These are phyloP conservation scores for Erythrolamprus reginae DNA, from an alignment of 2,113 vertebrate species.

Conservation along the genomic window DNA sequence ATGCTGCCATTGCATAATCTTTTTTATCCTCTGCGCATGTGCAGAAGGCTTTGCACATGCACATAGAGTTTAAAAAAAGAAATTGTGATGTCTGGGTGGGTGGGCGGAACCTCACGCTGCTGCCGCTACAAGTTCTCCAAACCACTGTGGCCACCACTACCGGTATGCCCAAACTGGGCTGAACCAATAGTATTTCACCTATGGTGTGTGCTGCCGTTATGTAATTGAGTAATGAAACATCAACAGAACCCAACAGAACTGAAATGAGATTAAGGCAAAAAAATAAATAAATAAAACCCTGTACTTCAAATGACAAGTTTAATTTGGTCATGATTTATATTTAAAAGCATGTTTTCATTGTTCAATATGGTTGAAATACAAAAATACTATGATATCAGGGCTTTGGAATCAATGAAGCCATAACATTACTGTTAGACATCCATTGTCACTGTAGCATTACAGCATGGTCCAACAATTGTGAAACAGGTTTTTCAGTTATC, in stretches of 20 bases:
- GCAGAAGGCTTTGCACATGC: no score
- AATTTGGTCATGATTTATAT: background rate
- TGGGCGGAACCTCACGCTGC: no score
- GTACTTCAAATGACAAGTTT: background rate
- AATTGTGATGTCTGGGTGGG: no score
- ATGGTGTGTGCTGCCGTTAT: background rate
- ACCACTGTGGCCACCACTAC: no score
- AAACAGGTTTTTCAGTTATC: background rate
- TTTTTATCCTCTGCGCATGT: no score
- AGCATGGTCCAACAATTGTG: background rate
- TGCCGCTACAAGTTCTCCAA: no score
- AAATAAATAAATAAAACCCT: background rate
- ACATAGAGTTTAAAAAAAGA: no score
- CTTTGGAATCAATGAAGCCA: background rate
- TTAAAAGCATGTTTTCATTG: background rate
- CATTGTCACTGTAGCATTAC: background rate
- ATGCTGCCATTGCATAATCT: no score
- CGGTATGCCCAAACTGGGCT: no score
- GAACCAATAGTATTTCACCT: no score
- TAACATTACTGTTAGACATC: background rate
- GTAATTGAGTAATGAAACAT: background rate
- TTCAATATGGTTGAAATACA: background rate
- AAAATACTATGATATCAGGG: background rate
- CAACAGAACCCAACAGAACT: background rate
- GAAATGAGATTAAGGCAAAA: background rate